These are phyloP conservation scores for Drosophila ambigua DNA, from an alignment of 1,140 invertebrate species.

Conservation along the genomic window DNA sequence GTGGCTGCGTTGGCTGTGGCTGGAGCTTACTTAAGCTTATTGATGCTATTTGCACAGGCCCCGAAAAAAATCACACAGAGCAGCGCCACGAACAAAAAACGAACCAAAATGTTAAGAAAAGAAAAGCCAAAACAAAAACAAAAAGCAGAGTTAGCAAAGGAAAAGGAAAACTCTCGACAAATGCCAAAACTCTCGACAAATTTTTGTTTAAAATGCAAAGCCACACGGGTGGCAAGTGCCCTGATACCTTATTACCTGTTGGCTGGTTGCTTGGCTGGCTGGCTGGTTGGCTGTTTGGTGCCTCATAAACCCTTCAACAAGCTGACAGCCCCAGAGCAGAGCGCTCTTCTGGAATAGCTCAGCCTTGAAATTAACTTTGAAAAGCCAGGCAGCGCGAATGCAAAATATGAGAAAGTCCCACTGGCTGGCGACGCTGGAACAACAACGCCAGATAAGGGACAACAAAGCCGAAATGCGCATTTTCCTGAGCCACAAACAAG, in stretches of 20 bases:
- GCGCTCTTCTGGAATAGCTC: slow-evolving; percentile 48
- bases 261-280: not conserved
- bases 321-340: slow-evolving; percentile 11
- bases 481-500: slow-evolving; percentile 57
- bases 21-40: slow-evolving; percentile 72
- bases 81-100: not conserved
- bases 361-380: slow-evolving; percentile 82
- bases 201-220: slow-evolving; percentile 76
- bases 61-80: not conserved
- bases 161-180: slow-evolving; percentile 16
- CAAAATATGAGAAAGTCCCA: slow-evolving; percentile 54
- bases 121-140: slow-evolving; percentile 5
- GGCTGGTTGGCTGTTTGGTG: slow-evolving; percentile 2
- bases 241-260: slow-evolving; percentile 52
- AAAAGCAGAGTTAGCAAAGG: not conserved
- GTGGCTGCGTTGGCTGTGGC: slow-evolving; percentile 31
- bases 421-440: slow-evolving; percentile 1
- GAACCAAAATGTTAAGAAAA: slow-evolving; percentile 7
- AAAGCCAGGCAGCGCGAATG: slow-evolving; percentile 32
- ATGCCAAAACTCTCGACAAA: slow-evolving; percentile 42
- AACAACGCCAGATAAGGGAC: slow-evolving; percentile 21
- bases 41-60: slow-evolving; percentile 65
- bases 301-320: slow-evolving; percentile 64
- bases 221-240: slow-evolving; percentile 22
- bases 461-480: slow-evolving; percentile 35